Evolutionary conservation across 2,888 invertebrate genomes (phyloP).

Genomic region (Pantelozetes paolii): DNA sequence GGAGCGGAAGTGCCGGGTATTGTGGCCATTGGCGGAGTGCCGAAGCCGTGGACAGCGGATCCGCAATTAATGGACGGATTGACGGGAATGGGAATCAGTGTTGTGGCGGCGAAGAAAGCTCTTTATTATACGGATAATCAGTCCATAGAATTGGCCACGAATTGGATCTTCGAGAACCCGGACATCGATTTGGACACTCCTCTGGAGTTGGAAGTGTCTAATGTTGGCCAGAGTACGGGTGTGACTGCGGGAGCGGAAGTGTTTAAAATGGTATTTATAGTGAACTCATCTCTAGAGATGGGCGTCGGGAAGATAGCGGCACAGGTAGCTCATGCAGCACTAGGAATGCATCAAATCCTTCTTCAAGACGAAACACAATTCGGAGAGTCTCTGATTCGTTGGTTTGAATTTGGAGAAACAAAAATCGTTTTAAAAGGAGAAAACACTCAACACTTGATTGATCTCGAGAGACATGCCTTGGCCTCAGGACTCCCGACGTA

Average conservation of each 20-base stretch:
- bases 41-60: constrained; percentile 52
- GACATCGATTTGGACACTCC: constrained; percentile 49
- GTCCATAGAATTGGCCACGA: constrained; percentile 58
- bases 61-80: constrained; percentile 53
- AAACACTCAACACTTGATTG: constrained; percentile 54
- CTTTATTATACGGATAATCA: constrained; percentile 59
- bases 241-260: constrained; percentile 49
- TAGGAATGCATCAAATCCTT: constrained; percentile 59
- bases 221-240: not conserved
- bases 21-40: no score
- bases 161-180: constrained; percentile 58
- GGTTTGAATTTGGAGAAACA: constrained; percentile 55
- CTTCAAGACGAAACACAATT: constrained; percentile 53
- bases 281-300: constrained; percentile 62
- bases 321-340: constrained; percentile 61
- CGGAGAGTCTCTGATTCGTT: constrained; percentile 53
- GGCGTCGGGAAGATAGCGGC: constrained; percentile 62
- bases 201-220: constrained; percentile 48
- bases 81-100: constrained; percentile 55
- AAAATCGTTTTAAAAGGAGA: constrained; percentile 56
- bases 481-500: constrained; percentile 54
- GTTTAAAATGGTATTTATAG: constrained; percentile 64
- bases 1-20: no score
- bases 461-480: constrained; percentile 54
- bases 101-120: constrained; percentile 55